A percentile compares a stretch with the other conserved stretches of the same genome.
phyloP scores from a whole-genome alignment of 2,797 vertebrate species.

The Parotocinclus haroldoi region DNA sequence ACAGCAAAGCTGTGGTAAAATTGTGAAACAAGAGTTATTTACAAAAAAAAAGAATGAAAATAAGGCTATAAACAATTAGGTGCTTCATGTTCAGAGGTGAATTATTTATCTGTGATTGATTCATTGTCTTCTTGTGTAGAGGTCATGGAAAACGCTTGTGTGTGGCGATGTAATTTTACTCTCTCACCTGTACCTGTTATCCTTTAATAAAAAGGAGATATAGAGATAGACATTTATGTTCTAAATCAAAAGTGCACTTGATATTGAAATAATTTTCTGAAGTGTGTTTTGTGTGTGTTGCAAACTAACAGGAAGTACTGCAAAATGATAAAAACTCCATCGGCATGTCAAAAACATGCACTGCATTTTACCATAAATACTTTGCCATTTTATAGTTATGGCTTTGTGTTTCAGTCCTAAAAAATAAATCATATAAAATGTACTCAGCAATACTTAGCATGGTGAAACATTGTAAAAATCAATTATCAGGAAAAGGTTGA shows the following conservation, averaged over 20 bases:
- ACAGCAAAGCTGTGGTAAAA: slow-evolving; percentile 1
- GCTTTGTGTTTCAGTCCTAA: too few species aligned
- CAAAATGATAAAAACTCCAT: too few species aligned
- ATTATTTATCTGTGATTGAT: slow-evolving; percentile 42
- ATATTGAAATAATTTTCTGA: too few species aligned
- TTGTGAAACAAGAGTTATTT: slow-evolving; percentile 5
- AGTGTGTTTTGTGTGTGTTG: too few species aligned
- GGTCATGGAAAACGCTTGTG: slow-evolving; percentile 18
- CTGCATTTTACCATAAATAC: too few species aligned
- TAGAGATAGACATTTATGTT: not conserved
- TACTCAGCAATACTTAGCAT: too few species aligned
- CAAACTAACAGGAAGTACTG: too few species aligned
- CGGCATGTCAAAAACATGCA: too few species aligned
- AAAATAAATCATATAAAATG: too few species aligned
- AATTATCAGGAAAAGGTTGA: too few species aligned
- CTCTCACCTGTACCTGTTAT: slow-evolving; percentile 11
- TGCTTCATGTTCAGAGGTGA: slow-evolving; percentile 32
- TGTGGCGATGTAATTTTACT: slow-evolving; percentile 12
- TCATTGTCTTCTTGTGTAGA: slow-evolving; percentile 34
- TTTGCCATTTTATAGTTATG: too few species aligned
- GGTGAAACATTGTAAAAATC: too few species aligned
- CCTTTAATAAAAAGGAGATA: slow-evolving; percentile 1
- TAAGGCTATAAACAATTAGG: slow-evolving; percentile 39
- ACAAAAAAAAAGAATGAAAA: slow-evolving; percentile 3
- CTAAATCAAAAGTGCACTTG: not conserved